Base-by-base conservation (phyloP, 92 coral and sea anemone species). In the Nematostella vectensis region DNA sequence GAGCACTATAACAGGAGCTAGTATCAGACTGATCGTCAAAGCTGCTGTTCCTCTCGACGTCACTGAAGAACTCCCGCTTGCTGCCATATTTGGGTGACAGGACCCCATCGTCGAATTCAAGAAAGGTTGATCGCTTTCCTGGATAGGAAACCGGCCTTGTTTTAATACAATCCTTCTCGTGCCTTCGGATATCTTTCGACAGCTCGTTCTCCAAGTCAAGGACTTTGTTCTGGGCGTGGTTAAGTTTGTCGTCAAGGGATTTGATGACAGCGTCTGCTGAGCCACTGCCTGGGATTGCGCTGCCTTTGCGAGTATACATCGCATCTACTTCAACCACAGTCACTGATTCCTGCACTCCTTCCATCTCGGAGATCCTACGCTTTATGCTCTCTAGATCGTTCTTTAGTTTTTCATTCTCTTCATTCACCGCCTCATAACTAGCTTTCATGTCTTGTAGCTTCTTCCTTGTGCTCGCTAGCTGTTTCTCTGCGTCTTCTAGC, bases 141-240 rank as follows among this genome's bases (percentile, higher is more conserved):
- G 17, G 4, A 26, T 55, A 66, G 0, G 63, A 17, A 8, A 66
- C 24, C 11, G 80, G 75, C 50, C 73, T 50, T 24, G 83, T 55
- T 55, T 77, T 63, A 20, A 70, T 77, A 25, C 62, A 53, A 12
- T 69, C 74, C 2, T 54, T 42, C 48, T 85, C 95, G 31, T 85
- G 95, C 28, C 82, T 67, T 36, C 85, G 65, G 25, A 85, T 85
- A 2, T 85, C 88, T 58, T 64, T 85, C 0, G 78, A 48, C 19
- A 85, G 80, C 47, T 85, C 95, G 23, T 65, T 75, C 18, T 75
- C 80, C 29, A 82, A 55, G 58, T 85, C 95, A 1, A 70, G 75
- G 3, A 85, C 80, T 55, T 78, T 71, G 1, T 29, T 67, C 29
- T 85, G 95, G 1, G 95, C 95, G 33, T 76, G 70, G 3, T 47